These are phyloP conservation scores for Lichenostomus cassidix DNA, from an alignment of 2,113 vertebrate species.

Conservation along the genomic window DNA sequence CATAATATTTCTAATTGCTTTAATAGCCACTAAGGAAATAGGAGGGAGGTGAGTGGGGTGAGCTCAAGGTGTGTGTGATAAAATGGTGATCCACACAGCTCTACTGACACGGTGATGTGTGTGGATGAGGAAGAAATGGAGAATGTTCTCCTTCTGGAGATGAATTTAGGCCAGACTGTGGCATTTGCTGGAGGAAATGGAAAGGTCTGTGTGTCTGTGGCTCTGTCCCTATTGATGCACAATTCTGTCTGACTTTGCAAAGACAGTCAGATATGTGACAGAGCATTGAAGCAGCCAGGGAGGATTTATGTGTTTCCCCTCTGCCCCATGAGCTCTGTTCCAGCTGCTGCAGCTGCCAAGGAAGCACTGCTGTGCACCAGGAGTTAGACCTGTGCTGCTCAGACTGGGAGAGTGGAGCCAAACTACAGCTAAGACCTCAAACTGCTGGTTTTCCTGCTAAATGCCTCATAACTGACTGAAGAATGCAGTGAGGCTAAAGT, in stretches of 20 bases:
- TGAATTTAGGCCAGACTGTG: not conserved
- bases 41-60: not conserved
- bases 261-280: not conserved
- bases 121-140: not conserved
- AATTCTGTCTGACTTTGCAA: not conserved
- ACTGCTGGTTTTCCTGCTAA: not conserved
- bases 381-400: not conserved
- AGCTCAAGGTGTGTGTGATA: not conserved
- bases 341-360: not conserved
- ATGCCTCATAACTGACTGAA: not conserved
- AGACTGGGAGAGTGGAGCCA: not conserved
- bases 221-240: fast-evolving
- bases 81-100: not conserved
- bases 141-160: not conserved
- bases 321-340: not conserved
- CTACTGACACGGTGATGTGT: not conserved
- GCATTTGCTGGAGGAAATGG: not conserved
- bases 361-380: not conserved
- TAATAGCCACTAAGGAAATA: not conserved
- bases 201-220: not conserved
- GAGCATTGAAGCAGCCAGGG: not conserved
- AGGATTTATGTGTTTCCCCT: not conserved
- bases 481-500: not conserved
- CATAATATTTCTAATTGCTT: not conserved
- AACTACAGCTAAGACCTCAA: not conserved